Percentiles rank a stretch among this genome's conserved stretches.
These are phyloP conservation scores for Dinocampus coccinellae DNA, from an alignment of 2,888 invertebrate species.

Conservation along the genomic window DNA sequence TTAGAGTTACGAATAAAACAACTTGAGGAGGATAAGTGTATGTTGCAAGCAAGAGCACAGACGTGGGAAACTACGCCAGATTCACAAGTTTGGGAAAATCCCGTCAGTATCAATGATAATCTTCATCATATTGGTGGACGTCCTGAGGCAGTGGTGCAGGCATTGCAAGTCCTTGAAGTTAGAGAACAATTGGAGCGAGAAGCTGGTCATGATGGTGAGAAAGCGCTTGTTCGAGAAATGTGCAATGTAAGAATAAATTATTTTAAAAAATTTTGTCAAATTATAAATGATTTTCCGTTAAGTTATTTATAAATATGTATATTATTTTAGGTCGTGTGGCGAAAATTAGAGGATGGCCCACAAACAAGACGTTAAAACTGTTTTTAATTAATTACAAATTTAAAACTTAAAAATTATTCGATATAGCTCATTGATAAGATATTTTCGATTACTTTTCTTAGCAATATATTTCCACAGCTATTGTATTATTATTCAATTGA, in stretches of 20 bases:
- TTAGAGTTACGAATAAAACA: conserved; percentile 89
- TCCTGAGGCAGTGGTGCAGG: conserved; percentile 93
- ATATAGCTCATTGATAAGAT: not conserved
- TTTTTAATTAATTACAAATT: not conserved
- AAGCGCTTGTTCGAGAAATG: conserved; percentile 94
- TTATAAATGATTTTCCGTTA: not conserved
- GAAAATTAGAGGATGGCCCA: conserved; percentile 89
- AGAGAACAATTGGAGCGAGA: conserved; percentile 88
- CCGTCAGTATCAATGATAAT: conserved; percentile 57
- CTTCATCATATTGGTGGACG: conserved; percentile 74
- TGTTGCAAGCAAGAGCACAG: conserved; percentile 71
- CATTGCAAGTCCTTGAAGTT: conserved; percentile 92
- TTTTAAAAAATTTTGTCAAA: not conserved
- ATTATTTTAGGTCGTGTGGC: conserved; percentile 83
- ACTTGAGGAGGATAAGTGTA: conserved; percentile 84
- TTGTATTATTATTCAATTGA: not conserved
- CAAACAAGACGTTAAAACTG: conserved; percentile 69
- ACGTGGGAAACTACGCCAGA: conserved; percentile 56
- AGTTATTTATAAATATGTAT: not conserved
- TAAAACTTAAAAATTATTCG: not conserved
- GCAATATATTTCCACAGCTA: not conserved
- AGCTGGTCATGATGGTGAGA: conserved; percentile 83
- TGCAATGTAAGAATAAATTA: conserved; percentile 80
- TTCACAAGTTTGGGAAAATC: conserved; percentile 65
- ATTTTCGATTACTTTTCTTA: not conserved